Percentiles rank a stretch among this genome's conserved stretches.
These are phyloP conservation scores for Hartigia nigra DNA, from an alignment of 2,888 invertebrate genomes.

Conservation along the genomic window DNA sequence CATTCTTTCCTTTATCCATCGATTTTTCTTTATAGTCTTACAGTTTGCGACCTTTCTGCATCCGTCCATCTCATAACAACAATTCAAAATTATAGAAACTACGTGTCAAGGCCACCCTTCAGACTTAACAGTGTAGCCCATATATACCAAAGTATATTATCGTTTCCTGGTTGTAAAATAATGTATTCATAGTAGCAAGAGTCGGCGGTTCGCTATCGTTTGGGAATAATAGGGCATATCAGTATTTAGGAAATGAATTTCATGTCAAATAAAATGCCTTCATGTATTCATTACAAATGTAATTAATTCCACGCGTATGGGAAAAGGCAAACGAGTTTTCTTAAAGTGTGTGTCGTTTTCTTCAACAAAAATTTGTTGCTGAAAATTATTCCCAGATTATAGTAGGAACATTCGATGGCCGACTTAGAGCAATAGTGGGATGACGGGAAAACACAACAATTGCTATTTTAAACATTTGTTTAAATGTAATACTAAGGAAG, in stretches of 20 bases:
- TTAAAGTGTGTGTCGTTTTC: background rate
- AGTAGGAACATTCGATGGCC: slow-evolving; percentile 3
- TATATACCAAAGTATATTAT: slow-evolving; percentile 51
- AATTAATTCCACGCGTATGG: background rate
- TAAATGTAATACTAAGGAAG: background rate
- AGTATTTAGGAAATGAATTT: background rate
- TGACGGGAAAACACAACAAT: background rate
- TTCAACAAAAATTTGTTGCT: background rate
- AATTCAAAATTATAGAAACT: slow-evolving; percentile 26
- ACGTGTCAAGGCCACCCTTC: slow-evolving; percentile 42
- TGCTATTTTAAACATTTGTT: background rate
- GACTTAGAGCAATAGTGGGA: slow-evolving; percentile 14
- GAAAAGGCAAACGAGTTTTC: background rate
- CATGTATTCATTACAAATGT: background rate
- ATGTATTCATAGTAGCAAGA: slow-evolving; percentile 35
- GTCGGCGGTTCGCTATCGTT: slow-evolving; percentile 37
- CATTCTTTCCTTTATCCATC: background rate
- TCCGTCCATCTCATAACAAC: background rate
- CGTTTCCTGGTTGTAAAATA: slow-evolving; percentile 40
- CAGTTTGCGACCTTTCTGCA: background rate
- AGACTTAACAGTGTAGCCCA: slow-evolving; percentile 36
- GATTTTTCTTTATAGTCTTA: background rate
- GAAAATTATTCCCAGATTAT: slow-evolving; percentile 11
- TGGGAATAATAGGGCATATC: slow-evolving; percentile 34
- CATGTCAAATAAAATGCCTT: background rate